These are phyloP conservation scores for Latrodectus hesperus DNA, from an alignment of 2,888 invertebrate genomes.

Conservation along the genomic window DNA sequence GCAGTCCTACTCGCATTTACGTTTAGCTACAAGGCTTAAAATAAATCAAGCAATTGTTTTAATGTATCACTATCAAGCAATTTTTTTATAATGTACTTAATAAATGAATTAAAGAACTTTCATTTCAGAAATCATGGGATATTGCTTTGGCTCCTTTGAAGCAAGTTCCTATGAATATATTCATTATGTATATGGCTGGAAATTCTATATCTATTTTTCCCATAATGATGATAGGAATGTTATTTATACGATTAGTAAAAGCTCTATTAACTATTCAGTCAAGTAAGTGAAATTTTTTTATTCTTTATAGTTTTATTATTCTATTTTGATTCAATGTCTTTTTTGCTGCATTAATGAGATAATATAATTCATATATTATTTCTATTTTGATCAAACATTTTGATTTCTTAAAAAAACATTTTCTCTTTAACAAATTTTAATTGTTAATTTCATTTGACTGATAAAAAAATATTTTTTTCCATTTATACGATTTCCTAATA, in stretches of 20 bases:
- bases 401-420: too few species aligned
- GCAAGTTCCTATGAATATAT: conserved; percentile 96
- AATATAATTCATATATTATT: too few species aligned
- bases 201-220: conserved; percentile 99
- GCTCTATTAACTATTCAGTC: conserved; percentile 88
- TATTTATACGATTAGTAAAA: conserved; percentile 95
- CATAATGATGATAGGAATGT: conserved; percentile 99
- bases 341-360: background rate
- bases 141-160: conserved; percentile 94
- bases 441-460: too few species aligned
- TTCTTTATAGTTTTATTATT: background rate
- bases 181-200: conserved; percentile 99
- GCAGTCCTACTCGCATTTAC: too few species aligned
- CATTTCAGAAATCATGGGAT: conserved; percentile 90
- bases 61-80: too few species aligned
- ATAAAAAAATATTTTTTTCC: too few species aligned
- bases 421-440: too few species aligned
- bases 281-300: conserved; percentile 73
- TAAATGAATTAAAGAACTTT: conserved; percentile 5
- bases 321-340: background rate
- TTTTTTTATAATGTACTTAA: too few species aligned
- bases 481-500: too few species aligned
- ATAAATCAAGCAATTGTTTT: too few species aligned
- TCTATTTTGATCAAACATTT: too few species aligned
- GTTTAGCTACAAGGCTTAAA: too few species aligned